These are phyloP conservation scores for Thaleichthys pacificus DNA, from an alignment of 2,797 vertebrate genomes.

Conservation along the genomic window DNA sequence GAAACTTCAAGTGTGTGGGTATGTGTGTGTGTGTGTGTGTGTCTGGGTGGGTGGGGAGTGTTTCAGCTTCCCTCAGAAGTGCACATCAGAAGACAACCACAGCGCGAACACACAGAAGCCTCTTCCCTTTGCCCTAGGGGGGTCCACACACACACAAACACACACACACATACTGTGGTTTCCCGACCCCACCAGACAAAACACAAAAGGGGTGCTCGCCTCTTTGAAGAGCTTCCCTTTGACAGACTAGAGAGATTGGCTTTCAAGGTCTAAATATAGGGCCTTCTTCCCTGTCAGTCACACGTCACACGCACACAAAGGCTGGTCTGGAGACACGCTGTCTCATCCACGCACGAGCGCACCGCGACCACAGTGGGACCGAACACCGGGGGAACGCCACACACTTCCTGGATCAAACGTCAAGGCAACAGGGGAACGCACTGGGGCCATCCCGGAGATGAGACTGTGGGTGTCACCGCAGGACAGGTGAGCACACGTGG, in stretches of 20 bases:
- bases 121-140: constrained; percentile 53
- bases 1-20: constrained; percentile 38
- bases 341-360: constrained; percentile 56
- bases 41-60: constrained; percentile 23
- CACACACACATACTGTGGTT: neutral
- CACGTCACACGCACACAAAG: constrained; percentile 62
- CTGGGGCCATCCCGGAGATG: too few relatives aligned
- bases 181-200: constrained; percentile 17
- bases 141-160: constrained; percentile 31
- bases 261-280: constrained; percentile 75
- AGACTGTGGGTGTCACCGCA: too few relatives aligned
- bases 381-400: neutral
- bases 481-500: too few relatives aligned
- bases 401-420: neutral
- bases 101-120: constrained; percentile 37
- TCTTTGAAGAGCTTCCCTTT: constrained; percentile 70
- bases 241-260: constrained; percentile 59
- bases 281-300: constrained; percentile 71
- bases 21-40: constrained; percentile 28
- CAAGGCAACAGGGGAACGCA: too few relatives aligned
- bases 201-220: constrained; percentile 58
- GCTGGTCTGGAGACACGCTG: constrained; percentile 58
- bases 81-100: constrained; percentile 64
- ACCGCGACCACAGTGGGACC: constrained; percentile 55
- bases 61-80: constrained; percentile 65